These are phyloP conservation scores for Epizoanthus rinbou DNA, from an alignment of 92 coral and sea anemone genomes.

Conservation along the genomic window DNA sequence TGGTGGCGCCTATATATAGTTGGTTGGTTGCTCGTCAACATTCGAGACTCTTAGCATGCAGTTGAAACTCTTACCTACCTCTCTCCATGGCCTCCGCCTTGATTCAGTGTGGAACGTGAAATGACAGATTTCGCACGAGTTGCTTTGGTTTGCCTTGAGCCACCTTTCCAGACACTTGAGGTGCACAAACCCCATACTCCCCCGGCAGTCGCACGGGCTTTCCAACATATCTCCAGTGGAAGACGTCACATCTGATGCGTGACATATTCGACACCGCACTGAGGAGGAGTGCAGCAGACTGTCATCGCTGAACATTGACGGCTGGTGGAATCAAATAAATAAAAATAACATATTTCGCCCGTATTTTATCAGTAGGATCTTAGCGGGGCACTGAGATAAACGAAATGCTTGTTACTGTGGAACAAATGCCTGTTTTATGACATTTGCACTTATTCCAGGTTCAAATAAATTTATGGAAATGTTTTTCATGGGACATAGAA, in stretches of 20 bases:
- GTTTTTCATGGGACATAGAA: no score
- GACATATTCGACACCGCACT: slow-evolving; percentile 38
- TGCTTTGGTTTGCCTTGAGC: slow-evolving; percentile 22
- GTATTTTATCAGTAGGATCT: neutral
- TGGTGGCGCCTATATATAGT: no score
- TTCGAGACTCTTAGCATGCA: no score
- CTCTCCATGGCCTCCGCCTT: slow-evolving; percentile 35
- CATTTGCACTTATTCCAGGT: no score
- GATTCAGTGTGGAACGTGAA: slow-evolving; percentile 25
- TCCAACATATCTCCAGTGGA: slow-evolving; percentile 34
- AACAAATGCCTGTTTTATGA: no score
- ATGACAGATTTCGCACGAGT: slow-evolving; percentile 34
- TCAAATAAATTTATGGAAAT: no score
- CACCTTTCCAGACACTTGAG: slow-evolving; percentile 39
- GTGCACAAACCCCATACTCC: slow-evolving; percentile 26
- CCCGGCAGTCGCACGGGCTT: slow-evolving; percentile 41
- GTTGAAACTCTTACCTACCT: neutral
- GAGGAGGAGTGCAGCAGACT: slow-evolving; percentile 19
- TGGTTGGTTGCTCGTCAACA: no score
- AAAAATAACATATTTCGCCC: neutral
- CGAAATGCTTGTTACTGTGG: no score
- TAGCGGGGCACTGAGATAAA: no score
- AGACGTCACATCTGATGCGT: slow-evolving; percentile 28
- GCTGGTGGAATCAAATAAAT: neutral
- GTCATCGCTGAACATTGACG: slow-evolving; percentile 2